Percentiles rank a stretch among this genome's conserved stretches.
Conservation (phyloP, 2,888 invertebrate genomes). For the Cylloceria caligata region DNA sequence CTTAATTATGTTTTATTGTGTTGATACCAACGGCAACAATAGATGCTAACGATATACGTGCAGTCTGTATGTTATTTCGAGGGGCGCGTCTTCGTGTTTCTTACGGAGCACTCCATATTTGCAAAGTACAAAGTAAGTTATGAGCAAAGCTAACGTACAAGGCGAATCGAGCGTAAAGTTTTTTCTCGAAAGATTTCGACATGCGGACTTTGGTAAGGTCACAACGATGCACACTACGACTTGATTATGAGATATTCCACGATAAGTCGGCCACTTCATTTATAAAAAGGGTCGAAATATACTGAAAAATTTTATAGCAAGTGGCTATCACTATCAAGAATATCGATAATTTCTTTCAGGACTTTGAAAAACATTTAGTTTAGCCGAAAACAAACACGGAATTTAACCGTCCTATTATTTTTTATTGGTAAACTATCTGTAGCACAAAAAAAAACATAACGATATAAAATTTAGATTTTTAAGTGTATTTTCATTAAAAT, state of each 20-base stretch:
- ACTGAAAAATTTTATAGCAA: too few species aligned
- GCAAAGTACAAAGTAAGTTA: conserved; percentile 6
- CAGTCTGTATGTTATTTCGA: conserved; percentile 16
- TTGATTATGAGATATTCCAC: background rate
- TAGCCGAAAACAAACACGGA: too few species aligned
- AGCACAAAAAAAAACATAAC: too few species aligned
- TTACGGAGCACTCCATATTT: background rate
- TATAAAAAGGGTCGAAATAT: too few species aligned
- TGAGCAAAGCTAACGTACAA: background rate
- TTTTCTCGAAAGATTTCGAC: background rate
- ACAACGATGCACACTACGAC: background rate
- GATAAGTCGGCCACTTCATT: background rate
- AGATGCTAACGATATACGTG: conserved; percentile 22
- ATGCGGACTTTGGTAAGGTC: background rate
- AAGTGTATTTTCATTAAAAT: too few species aligned
- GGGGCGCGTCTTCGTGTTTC: background rate
- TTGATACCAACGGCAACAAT: conserved; percentile 32
- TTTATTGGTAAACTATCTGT: too few species aligned
- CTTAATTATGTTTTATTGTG: conserved; percentile 31
- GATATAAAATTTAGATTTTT: too few species aligned
- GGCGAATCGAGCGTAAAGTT: background rate
- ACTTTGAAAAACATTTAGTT: too few species aligned
- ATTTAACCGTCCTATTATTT: too few species aligned
- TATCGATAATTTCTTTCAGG: too few species aligned
- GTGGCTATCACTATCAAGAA: too few species aligned